Evolutionary conservation across 1,140 invertebrate genomes (phyloP).

Genomic region (Pararge aegeria): DNA sequence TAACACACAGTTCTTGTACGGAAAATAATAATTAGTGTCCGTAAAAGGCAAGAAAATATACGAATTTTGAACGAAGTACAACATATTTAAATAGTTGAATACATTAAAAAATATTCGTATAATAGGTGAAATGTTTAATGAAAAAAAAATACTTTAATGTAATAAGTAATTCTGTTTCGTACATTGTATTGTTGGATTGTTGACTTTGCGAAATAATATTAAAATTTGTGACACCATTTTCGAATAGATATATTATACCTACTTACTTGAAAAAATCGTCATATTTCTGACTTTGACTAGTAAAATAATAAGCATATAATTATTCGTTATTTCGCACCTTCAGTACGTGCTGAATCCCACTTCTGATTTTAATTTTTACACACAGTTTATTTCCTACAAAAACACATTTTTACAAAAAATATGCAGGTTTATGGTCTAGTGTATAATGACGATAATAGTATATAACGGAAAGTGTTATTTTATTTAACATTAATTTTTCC

Average conservation of each 20-base stretch:
- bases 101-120: slow-evolving; percentile 10
- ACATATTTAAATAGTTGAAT: slow-evolving; percentile 23
- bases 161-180: slow-evolving; percentile 6
- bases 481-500: too few relatives aligned
- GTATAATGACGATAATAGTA: too few relatives aligned
- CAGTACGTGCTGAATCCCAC: background rate
- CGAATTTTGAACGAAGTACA: slow-evolving; percentile 29
- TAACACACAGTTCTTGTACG: background rate
- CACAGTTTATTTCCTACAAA: too few relatives aligned
- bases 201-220: background rate
- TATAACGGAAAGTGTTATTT: too few relatives aligned
- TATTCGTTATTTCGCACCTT: background rate
- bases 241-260: background rate
- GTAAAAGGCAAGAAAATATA: slow-evolving; percentile 3
- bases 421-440: too few relatives aligned
- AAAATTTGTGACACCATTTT: background rate
- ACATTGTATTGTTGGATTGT: slow-evolving; percentile 1
- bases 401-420: too few relatives aligned
- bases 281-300: too few relatives aligned
- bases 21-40: background rate
- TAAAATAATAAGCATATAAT: too few relatives aligned
- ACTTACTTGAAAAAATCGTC: background rate
- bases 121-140: slow-evolving; percentile 3
- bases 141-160: slow-evolving; percentile 1
- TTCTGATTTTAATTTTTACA: too few relatives aligned